A percentile compares a stretch with the other conserved stretches of the same genome.
Evolutionary conservation across 2,113 vertebrate species (phyloP).

Genomic region (Haliaeetus leucogaster): DNA sequence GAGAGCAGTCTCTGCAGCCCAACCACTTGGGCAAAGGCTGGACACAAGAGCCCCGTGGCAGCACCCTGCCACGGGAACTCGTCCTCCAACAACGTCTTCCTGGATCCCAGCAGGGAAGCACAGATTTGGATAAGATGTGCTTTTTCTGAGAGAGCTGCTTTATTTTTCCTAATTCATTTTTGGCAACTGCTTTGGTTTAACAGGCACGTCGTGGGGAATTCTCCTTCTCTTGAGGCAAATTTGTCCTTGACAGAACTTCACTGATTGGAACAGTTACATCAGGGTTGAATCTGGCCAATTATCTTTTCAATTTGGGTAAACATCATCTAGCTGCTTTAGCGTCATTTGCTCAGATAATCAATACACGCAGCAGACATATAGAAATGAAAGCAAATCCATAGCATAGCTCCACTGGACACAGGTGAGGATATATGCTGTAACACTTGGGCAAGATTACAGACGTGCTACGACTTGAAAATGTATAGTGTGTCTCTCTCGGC

Average conservation of each 20-base stretch:
- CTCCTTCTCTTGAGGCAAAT: not conserved
- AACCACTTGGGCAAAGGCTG: not conserved
- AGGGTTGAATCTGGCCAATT: not conserved
- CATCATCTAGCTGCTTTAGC: not conserved
- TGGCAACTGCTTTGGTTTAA: not conserved
- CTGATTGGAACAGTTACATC: not conserved
- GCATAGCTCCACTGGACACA: not conserved
- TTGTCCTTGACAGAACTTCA: not conserved
- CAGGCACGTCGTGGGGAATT: not conserved
- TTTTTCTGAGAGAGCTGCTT: not conserved
- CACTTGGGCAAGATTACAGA: not conserved
- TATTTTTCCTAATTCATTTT: not conserved
- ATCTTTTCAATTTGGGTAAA: not conserved
- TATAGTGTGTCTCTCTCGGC: not conserved
- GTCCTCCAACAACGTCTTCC: not conserved
- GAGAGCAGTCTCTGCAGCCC: not conserved
- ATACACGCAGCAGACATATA: not conserved
- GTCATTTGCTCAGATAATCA: not conserved
- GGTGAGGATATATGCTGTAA: not conserved
- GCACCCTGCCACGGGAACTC: not conserved
- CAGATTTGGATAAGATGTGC: not conserved
- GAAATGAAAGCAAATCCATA: not conserved
- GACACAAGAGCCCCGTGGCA: not conserved
- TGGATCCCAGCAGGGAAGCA: not conserved
- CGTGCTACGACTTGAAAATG: not conserved